These are phyloP conservation scores for Karalla daura DNA, from an alignment of 2,797 vertebrate genomes.

Conservation along the genomic window DNA sequence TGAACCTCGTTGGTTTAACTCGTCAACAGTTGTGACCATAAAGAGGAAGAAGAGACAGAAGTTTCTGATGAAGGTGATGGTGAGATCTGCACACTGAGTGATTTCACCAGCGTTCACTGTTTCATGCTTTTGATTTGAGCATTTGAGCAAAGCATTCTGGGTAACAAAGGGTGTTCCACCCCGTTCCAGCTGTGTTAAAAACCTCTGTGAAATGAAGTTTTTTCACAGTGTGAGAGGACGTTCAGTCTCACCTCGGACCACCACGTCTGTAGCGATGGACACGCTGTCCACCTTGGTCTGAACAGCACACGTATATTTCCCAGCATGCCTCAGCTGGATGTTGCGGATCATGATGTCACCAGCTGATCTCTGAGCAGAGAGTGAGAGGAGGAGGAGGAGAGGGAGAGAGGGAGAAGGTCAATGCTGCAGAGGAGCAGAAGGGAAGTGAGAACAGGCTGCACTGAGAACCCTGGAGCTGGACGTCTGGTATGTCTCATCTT, in stretches of 20 bases:
- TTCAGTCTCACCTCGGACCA: slow-evolving; percentile 91
- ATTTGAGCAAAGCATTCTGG: too few relatives aligned
- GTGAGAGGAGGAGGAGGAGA: background rate
- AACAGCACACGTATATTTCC: slow-evolving; percentile 94
- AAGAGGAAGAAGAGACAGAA: too few relatives aligned
- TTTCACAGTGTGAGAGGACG: background rate
- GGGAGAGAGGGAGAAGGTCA: background rate
- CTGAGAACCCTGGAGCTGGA: too few relatives aligned
- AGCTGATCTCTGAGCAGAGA: slow-evolving; percentile 87
- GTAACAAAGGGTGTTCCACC: background rate
- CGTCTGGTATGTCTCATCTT: too few relatives aligned
- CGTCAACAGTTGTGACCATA: too few relatives aligned
- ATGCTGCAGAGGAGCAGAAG: background rate
- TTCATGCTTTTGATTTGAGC: too few relatives aligned
- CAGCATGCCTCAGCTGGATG: slow-evolving; percentile 96
- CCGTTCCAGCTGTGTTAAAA: too few relatives aligned
- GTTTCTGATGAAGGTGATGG: too few relatives aligned
- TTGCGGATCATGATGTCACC: slow-evolving; percentile 98
- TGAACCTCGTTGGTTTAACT: too few relatives aligned
- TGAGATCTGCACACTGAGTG: too few relatives aligned
- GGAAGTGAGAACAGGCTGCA: too few relatives aligned
- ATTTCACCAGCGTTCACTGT: too few relatives aligned
- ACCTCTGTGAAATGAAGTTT: background rate
- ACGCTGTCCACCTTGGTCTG: slow-evolving; percentile 96
- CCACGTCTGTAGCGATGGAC: slow-evolving; percentile 93